A percentile compares a stretch with the other conserved stretches of the same genome.
Conservation (phyloP, 2,888 invertebrate genomes). For the Idaea aversata region DNA sequence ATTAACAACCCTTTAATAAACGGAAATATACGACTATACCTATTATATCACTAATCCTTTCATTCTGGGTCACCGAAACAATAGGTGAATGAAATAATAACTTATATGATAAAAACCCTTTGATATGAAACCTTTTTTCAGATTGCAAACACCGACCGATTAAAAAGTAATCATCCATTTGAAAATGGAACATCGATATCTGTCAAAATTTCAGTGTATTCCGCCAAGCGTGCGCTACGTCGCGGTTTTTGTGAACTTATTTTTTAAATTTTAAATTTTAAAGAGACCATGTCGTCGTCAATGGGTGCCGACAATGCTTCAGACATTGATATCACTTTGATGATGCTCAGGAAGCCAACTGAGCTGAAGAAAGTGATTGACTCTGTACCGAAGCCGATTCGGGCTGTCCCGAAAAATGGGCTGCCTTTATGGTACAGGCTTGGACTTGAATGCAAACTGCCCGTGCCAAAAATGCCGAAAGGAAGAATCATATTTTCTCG, state of each 20-base stretch:
- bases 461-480: conserved; percentile 74
- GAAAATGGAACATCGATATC: conserved; percentile 40
- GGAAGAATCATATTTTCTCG: conserved; percentile 74
- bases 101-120: conserved; percentile 6
- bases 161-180: conserved; percentile 28
- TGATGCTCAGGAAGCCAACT: conserved; percentile 71
- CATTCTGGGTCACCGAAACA: conserved; percentile 2
- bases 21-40: neutral
- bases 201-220: conserved; percentile 50
- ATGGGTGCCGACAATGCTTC: conserved; percentile 44
- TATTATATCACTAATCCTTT: neutral
- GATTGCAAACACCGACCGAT: conserved; percentile 11
- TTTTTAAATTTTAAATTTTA: conserved; percentile 32
- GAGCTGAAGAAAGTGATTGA: conserved; percentile 71
- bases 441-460: conserved; percentile 76
- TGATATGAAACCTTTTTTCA: neutral
- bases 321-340: conserved; percentile 56
- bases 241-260: conserved; percentile 36
- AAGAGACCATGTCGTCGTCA: conserved; percentile 40
- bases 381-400: conserved; percentile 66
- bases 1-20: neutral
- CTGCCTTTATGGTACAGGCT: conserved; percentile 76
- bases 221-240: conserved; percentile 25
- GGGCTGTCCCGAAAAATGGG: conserved; percentile 72
- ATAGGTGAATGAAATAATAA: conserved; percentile 6